Conservation (phyloP, 2,888 invertebrate species). For the Nycteola revayana region DNA sequence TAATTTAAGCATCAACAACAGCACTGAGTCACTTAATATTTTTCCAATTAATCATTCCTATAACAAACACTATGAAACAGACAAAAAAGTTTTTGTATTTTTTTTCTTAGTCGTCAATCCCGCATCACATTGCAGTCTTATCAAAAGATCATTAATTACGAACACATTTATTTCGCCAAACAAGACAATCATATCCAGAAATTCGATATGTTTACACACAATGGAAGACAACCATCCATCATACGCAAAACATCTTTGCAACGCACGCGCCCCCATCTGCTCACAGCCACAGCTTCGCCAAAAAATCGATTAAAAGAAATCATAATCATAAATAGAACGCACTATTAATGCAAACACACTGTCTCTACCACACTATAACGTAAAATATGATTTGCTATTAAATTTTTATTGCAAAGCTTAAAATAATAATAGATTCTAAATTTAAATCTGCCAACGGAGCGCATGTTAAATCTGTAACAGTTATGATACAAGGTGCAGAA, state of each 20-base stretch:
- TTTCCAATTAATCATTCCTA: constrained; percentile 5
- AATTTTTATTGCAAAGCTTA: too few species aligned
- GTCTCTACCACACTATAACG: constrained; percentile 2
- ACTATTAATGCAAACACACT: constrained; percentile 27
- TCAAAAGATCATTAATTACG: constrained; percentile 37
- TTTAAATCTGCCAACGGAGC: neutral
- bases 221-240: constrained; percentile 50
- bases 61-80: constrained; percentile 9
- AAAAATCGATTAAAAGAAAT: neutral
- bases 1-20: too few species aligned
- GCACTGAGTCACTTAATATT: too few species aligned
- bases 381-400: neutral
- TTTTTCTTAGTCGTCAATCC: constrained; percentile 13
- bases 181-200: constrained; percentile 32
- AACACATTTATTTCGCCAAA: constrained; percentile 27
- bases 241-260: constrained; percentile 63
- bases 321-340: too few species aligned
- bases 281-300: constrained; percentile 43
- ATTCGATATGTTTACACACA: constrained; percentile 40
- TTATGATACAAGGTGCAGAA: constrained; percentile 32
- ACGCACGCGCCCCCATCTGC: constrained; percentile 63
- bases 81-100: constrained; percentile 3
- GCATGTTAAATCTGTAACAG: constrained; percentile 7
- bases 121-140: constrained; percentile 23
- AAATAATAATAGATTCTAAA: neutral